A percentile compares a stretch with the other conserved stretches of the same genome.
These are phyloP conservation scores for Cactoblastis cactorum DNA, from an alignment of 2,888 invertebrate species.

Conservation along the genomic window DNA sequence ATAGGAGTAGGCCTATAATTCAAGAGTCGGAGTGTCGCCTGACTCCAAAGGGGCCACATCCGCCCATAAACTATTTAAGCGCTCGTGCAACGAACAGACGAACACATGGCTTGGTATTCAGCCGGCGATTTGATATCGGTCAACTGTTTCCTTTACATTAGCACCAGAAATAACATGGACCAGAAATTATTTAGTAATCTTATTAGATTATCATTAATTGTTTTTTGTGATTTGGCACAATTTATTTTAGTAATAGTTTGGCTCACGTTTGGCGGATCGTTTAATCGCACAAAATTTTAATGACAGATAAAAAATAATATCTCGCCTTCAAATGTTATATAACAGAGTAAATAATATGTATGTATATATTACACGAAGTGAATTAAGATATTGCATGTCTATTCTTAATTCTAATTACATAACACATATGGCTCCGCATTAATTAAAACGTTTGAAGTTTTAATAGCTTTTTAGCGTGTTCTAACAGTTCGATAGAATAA, in stretches of 20 bases:
- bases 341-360: too few relatives aligned
- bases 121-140: slow-evolving; percentile 1
- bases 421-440: not conserved
- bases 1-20: not conserved
- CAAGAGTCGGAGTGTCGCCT: slow-evolving; percentile 20
- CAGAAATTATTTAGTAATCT: too few relatives aligned
- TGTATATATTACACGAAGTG: too few relatives aligned
- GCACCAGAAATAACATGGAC: not conserved
- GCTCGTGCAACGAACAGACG: slow-evolving; percentile 5
- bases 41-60: slow-evolving; percentile 7
- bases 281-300: too few relatives aligned
- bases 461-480: slow-evolving; percentile 5
- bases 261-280: too few relatives aligned
- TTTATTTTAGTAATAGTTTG: too few relatives aligned
- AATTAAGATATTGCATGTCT: slow-evolving; percentile 1
- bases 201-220: too few relatives aligned
- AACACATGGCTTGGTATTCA: slow-evolving; percentile 6
- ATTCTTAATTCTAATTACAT: not conserved
- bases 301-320: too few relatives aligned
- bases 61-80: slow-evolving; percentile 13
- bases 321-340: too few relatives aligned
- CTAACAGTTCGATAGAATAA: not conserved
- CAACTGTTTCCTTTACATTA: not conserved
- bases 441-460: slow-evolving; percentile 6
- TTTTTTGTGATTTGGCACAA: too few relatives aligned